phyloP scores from a whole-genome alignment of 2,797 vertebrate genomes.

The Phoeniculus purpureus region DNA sequence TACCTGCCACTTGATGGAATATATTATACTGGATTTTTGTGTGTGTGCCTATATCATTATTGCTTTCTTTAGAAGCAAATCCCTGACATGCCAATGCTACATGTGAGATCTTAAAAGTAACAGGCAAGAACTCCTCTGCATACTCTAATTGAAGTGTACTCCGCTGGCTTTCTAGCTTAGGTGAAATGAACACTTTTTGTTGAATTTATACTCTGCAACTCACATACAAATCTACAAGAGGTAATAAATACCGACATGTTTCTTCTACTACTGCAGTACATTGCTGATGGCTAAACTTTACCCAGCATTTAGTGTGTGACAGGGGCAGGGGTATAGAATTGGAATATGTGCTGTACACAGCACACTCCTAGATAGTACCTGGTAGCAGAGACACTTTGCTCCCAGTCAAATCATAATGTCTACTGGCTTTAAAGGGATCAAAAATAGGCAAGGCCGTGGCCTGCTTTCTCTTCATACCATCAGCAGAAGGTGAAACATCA shows the following conservation, averaged over 20 bases:
- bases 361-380: not conserved
- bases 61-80: not conserved
- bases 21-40: not conserved
- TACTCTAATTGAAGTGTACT: slow-evolving; percentile 20
- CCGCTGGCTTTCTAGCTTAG: not conserved
- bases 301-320: not conserved
- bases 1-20: not conserved
- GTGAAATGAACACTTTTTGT: not conserved
- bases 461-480: not conserved
- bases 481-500: not conserved
- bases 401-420: not conserved
- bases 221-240: not conserved
- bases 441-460: not conserved
- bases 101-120: not conserved
- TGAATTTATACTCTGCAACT: not conserved
- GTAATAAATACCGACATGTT: not conserved
- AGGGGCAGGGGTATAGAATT: not conserved
- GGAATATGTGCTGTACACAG: not conserved
- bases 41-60: not conserved
- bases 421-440: not conserved
- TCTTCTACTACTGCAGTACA: not conserved
- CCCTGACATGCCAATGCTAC: not conserved
- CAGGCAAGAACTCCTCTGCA: slow-evolving; percentile 20
- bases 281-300: not conserved
- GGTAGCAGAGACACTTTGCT: not conserved